phyloP scores from a whole-genome alignment of 2,113 vertebrate species.

The Microcebus ravelobensis region DNA sequence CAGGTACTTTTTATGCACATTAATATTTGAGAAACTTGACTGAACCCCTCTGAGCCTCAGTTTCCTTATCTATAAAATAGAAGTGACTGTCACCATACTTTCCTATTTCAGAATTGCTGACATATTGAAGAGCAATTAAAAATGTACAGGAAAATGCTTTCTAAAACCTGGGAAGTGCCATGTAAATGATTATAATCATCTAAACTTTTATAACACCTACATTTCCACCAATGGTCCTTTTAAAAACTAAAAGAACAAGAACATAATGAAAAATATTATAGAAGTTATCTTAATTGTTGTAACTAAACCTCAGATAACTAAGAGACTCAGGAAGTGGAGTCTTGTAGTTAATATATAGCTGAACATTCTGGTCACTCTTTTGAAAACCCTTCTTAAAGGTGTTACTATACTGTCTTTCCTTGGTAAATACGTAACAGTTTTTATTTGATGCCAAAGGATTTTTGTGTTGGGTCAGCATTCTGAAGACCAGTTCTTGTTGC shows the following conservation, averaged over 20 bases:
- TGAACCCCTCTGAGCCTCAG: background rate
- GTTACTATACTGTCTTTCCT: background rate
- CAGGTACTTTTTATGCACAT: background rate
- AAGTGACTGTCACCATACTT: background rate
- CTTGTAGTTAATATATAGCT: constrained; percentile 23
- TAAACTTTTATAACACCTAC: background rate
- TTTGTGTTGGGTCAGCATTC: background rate
- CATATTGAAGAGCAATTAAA: background rate
- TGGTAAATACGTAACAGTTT: background rate
- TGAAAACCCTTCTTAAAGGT: background rate
- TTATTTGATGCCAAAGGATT: background rate
- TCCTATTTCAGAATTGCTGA: background rate
- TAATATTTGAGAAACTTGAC: background rate
- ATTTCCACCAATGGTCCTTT: background rate
- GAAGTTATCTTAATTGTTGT: background rate
- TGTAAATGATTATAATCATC: background rate
- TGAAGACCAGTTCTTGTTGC: background rate
- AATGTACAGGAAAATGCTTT: background rate
- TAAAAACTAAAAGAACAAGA: constrained; percentile 7
- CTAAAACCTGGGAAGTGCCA: background rate
- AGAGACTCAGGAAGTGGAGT: background rate
- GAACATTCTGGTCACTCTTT: background rate
- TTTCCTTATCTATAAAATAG: background rate
- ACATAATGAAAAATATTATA: background rate
- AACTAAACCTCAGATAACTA: background rate